Base-by-base conservation (phyloP, 2,113 vertebrate genomes). In the Plotosus lineatus region DNA sequence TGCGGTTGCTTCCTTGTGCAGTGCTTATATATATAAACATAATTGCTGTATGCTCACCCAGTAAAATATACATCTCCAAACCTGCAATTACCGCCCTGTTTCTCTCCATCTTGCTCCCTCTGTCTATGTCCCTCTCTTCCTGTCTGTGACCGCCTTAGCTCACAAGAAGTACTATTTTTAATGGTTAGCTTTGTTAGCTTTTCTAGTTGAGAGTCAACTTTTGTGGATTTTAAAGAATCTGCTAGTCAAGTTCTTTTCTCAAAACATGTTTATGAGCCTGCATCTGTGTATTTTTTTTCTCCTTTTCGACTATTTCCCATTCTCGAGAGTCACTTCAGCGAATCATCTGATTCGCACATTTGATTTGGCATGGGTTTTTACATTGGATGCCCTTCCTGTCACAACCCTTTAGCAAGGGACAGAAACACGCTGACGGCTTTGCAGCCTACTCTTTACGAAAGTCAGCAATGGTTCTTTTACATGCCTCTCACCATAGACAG, bases 11-110 rank as follows among this genome's bases (percentile, higher is more conserved):
- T 71, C 77, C 68, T 53, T 84, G 68, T 79, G 83, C 79, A 61
- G 75, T 75, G 78, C 61, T 44, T 80, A 85, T 85, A 86, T 86
- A 82, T 86, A 84, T 84, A 86, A 81, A 86, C 85, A 84, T 86
- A 86, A 86, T 86, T 86, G 76, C 85, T 71, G 78, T 83, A 84
- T 82, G 78, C 85, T 79, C 80, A 82, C 83, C 80, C 83, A 86
- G 85, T 78, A 86, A 86, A 86, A 82, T 86, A 86, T 86, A 84
- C 78, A 85, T 84, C 80, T 84, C 65, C 51, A 53, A 86, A 65
- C 78, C 85, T 86, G 75, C 75, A 84, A 86, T 86, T 86, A 86
- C 51, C 42, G 40, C 77, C 74, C 58, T 61, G 55, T 72, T 60
- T 66, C 53, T 78, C 56, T 55, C 53, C 77, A 50, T 84, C 33